A percentile compares a stretch with the other conserved stretches of the same genome.
phyloP scores from a whole-genome alignment of 2,797 vertebrate species.

The Leucoraja ocellata region DNA sequence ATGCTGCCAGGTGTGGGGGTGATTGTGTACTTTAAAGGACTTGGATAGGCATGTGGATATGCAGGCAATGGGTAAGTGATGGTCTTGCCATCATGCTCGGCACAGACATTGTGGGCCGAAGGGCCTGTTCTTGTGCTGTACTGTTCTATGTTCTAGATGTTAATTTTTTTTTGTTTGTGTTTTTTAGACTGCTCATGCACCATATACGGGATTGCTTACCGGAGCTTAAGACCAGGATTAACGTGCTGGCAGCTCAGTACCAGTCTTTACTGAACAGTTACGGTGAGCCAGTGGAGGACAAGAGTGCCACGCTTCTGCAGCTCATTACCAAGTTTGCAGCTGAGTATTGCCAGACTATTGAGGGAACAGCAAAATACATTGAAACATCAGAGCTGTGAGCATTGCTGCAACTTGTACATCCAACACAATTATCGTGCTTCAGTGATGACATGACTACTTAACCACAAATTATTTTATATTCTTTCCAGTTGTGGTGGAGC shows the following conservation, averaged over 20 bases:
- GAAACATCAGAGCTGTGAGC: conserved; percentile 96
- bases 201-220: conserved; percentile 96
- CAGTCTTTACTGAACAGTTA: conserved; percentile 95
- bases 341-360: conserved; percentile 97
- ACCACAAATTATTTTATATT: conserved; percentile 36
- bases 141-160: no score
- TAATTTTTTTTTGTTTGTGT: conserved; percentile 27
- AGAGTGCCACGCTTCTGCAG: conserved; percentile 91
- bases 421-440: neutral
- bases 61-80: no score
- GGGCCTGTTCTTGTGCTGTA: no score
- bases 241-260: conserved; percentile 92
- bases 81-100: no score
- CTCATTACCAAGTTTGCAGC: conserved; percentile 98
- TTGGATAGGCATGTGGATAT: no score
- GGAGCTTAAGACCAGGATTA: conserved; percentile 94
- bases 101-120: no score
- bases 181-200: conserved; percentile 85
- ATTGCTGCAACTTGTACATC: neutral
- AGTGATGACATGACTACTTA: no score
- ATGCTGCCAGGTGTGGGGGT: no score
- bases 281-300: conserved; percentile 91
- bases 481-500: conserved; percentile 87
- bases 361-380: conserved; percentile 97
- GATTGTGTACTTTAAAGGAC: no score